Conservation (phyloP, 1,140 invertebrate species). For the Drosophila kohkoa region DNA sequence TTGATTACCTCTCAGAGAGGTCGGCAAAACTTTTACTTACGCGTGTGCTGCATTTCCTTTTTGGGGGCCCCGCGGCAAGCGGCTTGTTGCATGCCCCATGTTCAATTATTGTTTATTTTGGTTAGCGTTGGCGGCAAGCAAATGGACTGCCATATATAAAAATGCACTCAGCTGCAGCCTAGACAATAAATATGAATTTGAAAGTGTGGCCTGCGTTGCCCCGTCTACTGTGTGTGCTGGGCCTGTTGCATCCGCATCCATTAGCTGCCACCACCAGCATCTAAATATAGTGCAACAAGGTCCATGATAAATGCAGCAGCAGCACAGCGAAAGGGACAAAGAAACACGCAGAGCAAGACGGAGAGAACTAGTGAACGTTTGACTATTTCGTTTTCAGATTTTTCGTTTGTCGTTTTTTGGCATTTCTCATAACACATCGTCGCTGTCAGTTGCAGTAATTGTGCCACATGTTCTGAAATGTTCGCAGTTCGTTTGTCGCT, state of each 20-base stretch:
- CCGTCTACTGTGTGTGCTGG: conserved; percentile 3
- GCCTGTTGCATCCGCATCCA: conserved; percentile 56
- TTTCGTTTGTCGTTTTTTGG: conserved; percentile 43
- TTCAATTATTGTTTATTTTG: conserved; percentile 83
- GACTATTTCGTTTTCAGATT: conserved; percentile 39
- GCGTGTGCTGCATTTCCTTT: conserved; percentile 22
- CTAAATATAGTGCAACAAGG: conserved; percentile 74
- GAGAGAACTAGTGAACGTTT: conserved; percentile 21
- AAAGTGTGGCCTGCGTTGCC: conserved; percentile 64
- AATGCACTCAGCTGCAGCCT: conserved; percentile 81
- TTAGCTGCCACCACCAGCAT: conserved; percentile 61
- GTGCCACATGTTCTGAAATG: conserved; percentile 73
- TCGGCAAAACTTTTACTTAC: conserved; percentile 38
- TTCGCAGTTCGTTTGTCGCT: conserved; percentile 75
- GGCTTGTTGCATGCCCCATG: conserved; percentile 13
- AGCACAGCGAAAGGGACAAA: conserved; percentile 9
- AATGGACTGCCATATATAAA: conserved; percentile 82
- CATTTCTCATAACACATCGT: conserved; percentile 73
- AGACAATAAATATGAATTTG: conserved; percentile 84
- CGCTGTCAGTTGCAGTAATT: conserved; percentile 71
- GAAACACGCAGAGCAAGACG: neutral
- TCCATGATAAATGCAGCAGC: conserved; percentile 47
- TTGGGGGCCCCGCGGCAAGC: conserved; percentile 3
- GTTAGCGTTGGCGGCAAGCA: conserved; percentile 65
- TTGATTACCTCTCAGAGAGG: conserved; percentile 5